phyloP scores from a whole-genome alignment of 2,113 vertebrate species.

The Fulica atra region DNA sequence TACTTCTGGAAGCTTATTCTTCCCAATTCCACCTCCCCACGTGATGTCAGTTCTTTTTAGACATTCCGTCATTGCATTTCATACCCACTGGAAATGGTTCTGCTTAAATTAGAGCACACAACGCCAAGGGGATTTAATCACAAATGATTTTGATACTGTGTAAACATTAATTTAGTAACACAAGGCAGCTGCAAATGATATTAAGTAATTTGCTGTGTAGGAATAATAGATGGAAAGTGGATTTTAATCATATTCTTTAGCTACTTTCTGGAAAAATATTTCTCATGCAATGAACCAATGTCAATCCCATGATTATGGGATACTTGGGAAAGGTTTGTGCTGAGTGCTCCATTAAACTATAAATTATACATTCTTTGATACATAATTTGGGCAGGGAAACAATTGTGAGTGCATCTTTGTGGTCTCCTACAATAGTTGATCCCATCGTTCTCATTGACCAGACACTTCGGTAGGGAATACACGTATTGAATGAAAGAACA shows the following conservation, averaged over 20 bases:
- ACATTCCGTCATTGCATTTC: background rate
- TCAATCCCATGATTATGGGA: background rate
- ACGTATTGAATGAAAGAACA: background rate
- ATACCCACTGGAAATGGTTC: background rate
- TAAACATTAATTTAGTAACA: constrained; percentile 37
- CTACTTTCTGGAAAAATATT: background rate
- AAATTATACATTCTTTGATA: background rate
- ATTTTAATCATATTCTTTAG: constrained; percentile 4
- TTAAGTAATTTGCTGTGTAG: background rate
- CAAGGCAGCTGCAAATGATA: background rate
- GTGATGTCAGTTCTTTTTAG: background rate
- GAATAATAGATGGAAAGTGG: background rate
- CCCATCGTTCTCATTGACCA: background rate
- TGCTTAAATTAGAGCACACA: background rate
- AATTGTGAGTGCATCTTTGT: background rate
- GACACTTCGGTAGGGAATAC: background rate
- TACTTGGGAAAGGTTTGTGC: background rate
- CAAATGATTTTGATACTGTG: background rate
- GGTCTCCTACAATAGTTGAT: background rate
- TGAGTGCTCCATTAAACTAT: background rate
- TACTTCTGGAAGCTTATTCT: background rate
- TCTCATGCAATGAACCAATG: background rate
- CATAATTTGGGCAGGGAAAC: background rate
- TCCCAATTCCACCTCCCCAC: rapidly evolving
- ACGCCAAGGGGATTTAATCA: background rate